Evolutionary conservation across 2,888 invertebrate genomes (phyloP).

Genomic region (Andricus quercusramuli): DNA sequence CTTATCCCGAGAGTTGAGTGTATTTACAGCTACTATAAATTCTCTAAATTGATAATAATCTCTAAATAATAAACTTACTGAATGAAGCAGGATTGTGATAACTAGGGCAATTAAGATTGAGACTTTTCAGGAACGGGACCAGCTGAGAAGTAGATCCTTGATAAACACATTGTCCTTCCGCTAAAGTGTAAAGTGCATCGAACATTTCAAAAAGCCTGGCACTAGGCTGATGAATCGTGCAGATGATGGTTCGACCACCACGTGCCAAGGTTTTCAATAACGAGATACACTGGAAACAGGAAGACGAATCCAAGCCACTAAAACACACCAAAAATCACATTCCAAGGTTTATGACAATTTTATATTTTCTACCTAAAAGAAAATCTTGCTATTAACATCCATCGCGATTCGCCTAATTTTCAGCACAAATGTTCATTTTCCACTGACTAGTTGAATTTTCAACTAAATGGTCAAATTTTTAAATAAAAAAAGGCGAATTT

Average conservation of each 20-base stretch:
- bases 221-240: conserved; percentile 98
- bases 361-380: no score
- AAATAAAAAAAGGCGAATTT: no score
- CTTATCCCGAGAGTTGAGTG: no score
- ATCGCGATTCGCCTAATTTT: no score
- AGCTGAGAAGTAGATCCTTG: conserved; percentile 92
- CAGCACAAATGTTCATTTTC: no score
- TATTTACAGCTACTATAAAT: no score
- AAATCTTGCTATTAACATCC: no score
- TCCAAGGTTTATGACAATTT: conserved; percentile 1
- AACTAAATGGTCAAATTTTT: no score
- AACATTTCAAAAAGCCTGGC: conserved; percentile 98
- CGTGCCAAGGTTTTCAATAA: conserved; percentile 92
- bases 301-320: conserved; percentile 96
- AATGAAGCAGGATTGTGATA: conserved; percentile 99
- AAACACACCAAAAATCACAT: conserved; percentile 53
- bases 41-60: no score
- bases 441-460: no score
- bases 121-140: conserved; percentile 89
- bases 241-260: conserved; percentile 96
- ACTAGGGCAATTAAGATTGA: conserved; percentile 93
- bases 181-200: conserved; percentile 95
- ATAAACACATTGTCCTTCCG: conserved; percentile 97
- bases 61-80: conserved; percentile 78
- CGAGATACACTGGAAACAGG: conserved; percentile 96